Evolutionary conservation across 1,140 invertebrate species (phyloP).

Genomic region (Solenopsis invicta): DNA sequence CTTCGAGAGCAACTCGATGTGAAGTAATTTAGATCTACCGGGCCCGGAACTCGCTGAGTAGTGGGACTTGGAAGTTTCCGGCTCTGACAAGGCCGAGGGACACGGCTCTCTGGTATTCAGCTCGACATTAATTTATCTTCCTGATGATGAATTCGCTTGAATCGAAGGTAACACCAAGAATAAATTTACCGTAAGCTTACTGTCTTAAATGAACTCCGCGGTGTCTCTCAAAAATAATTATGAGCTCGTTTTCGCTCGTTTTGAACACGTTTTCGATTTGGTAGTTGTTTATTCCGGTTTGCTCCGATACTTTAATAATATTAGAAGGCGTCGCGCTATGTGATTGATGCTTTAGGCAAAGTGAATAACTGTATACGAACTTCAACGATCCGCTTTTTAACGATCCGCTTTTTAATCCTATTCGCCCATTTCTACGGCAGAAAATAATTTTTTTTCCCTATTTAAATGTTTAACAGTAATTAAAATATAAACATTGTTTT

Average conservation of each 20-base stretch:
- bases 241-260: not conserved
- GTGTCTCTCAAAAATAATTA: constrained; percentile 65
- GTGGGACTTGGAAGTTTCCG: constrained; percentile 68
- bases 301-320: constrained; percentile 11
- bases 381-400: not conserved
- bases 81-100: constrained; percentile 70
- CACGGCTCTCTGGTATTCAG: constrained; percentile 18
- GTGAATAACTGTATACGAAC: not conserved
- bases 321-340: not conserved
- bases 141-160: constrained; percentile 70
- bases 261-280: constrained; percentile 3
- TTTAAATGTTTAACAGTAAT: not conserved
- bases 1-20: constrained; percentile 72
- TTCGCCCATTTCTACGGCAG: not conserved
- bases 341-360: constrained; percentile 10
- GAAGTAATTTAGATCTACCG: constrained; percentile 73
- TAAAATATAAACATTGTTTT: not conserved
- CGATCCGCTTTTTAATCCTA: not conserved
- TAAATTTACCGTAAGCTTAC: constrained; percentile 49
- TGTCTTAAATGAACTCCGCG: constrained; percentile 9
- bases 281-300: constrained; percentile 9
- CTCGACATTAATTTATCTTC: constrained; percentile 74
- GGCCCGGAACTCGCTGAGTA: constrained; percentile 66
- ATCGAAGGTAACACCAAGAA: constrained; percentile 15
- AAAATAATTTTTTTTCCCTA: not conserved